A percentile compares a stretch with the other conserved stretches of the same genome.
These are phyloP conservation scores for Strigamia transsilvanica DNA, from an alignment of 2,888 invertebrate genomes.

Conservation along the genomic window DNA sequence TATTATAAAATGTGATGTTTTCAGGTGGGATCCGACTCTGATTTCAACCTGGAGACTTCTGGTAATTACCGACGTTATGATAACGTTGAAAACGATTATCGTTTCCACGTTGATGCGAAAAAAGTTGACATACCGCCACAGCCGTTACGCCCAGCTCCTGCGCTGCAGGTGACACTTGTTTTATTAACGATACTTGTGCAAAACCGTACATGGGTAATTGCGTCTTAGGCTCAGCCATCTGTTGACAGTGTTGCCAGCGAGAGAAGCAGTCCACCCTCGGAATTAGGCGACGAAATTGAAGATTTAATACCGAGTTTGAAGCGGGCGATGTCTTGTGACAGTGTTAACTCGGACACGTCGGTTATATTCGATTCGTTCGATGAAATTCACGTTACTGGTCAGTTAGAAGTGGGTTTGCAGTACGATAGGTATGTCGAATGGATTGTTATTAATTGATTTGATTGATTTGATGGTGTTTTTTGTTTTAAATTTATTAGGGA, in stretches of 20 bases:
- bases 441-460: constrained; percentile 45
- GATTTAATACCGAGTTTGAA: constrained; percentile 66
- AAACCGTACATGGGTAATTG: neutral
- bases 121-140: constrained; percentile 58
- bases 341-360: constrained; percentile 81
- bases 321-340: constrained; percentile 80
- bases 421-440: constrained; percentile 74
- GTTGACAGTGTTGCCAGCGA: constrained; percentile 17
- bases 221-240: constrained; percentile 19
- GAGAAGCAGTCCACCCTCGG: constrained; percentile 25
- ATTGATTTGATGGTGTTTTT: too few species aligned
- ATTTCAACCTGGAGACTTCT: constrained; percentile 71
- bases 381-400: constrained; percentile 72
- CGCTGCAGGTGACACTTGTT: constrained; percentile 41
- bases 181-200: neutral
- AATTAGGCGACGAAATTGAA: constrained; percentile 53
- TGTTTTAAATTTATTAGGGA: constrained; percentile 62
- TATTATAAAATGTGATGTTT: constrained; percentile 57
- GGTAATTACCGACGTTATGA: constrained; percentile 75
- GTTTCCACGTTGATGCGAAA: constrained; percentile 58
- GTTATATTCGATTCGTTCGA: constrained; percentile 76
- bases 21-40: constrained; percentile 73
- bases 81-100: constrained; percentile 69
- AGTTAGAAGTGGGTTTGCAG: constrained; percentile 78
- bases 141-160: constrained; percentile 60